These are phyloP conservation scores for Oncorhynchus masou DNA, from an alignment of 2,113 vertebrate species.

Conservation along the genomic window DNA sequence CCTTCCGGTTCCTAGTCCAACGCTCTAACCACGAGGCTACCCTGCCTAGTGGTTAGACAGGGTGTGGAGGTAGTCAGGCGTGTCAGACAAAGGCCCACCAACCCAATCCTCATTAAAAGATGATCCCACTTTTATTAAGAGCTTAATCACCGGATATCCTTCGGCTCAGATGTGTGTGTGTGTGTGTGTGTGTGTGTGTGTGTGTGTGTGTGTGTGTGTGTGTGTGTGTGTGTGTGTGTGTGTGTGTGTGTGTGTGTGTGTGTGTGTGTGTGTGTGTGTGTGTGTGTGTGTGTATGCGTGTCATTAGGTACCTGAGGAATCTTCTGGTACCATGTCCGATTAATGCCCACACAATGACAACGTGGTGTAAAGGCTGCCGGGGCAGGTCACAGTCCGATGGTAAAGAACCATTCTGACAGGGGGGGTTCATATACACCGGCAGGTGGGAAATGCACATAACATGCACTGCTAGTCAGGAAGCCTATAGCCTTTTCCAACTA, in stretches of 20 bases:
- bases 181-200: not conserved
- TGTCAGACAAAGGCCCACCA: slow-evolving; percentile 17
- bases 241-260: slow-evolving; percentile 16
- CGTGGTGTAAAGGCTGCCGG: slow-evolving; percentile 15
- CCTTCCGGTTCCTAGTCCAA: no score
- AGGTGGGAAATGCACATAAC: slow-evolving; percentile 4
- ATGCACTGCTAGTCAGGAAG: not conserved
- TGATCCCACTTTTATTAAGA: slow-evolving; percentile 60
- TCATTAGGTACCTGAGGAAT: slow-evolving; percentile 41
- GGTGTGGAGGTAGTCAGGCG: slow-evolving; percentile 24
- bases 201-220: not conserved
- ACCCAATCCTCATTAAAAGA: slow-evolving; percentile 51
- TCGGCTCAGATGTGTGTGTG: slow-evolving; percentile 35
- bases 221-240: not conserved
- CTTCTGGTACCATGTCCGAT: slow-evolving; percentile 48
- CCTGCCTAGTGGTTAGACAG: no score
- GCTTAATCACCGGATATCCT: slow-evolving; percentile 53
- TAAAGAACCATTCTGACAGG: slow-evolving; percentile 11
- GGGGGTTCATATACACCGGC: slow-evolving; percentile 21
- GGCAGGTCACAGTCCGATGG: slow-evolving; percentile 6
- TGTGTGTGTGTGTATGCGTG: not conserved
- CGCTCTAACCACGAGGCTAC: no score
- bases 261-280: slow-evolving; percentile 34
- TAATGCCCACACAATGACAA: slow-evolving; percentile 27
- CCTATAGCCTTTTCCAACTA: not conserved